Percentiles rank a stretch among this genome's conserved stretches.
Conservation (phyloP, 2,797 vertebrate species). For the Huso huso region DNA sequence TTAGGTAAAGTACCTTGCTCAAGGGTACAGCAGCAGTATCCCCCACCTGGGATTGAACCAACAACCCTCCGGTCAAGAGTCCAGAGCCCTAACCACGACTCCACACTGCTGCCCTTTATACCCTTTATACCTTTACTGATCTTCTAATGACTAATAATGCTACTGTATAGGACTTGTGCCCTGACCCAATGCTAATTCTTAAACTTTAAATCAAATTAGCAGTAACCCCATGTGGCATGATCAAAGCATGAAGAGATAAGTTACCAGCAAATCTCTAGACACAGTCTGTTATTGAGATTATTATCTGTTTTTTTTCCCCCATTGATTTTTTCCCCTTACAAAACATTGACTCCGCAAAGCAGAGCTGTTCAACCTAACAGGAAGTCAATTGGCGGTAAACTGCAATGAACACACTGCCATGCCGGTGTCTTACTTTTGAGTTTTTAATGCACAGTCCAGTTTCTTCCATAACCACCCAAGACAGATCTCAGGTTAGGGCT, state of each 20-base stretch:
- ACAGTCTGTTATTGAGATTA: constrained; percentile 2
- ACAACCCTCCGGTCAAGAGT: no score
- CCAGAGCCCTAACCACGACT: no score
- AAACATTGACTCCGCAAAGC: constrained; percentile 29
- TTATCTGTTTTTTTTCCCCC: constrained; percentile 2
- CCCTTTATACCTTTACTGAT: not conserved
- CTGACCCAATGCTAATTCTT: not conserved
- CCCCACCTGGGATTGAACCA: no score
- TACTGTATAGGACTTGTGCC: not conserved
- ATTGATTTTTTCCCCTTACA: constrained; percentile 13
- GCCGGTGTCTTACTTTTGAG: not conserved
- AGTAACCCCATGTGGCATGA: not conserved
- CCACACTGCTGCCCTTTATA: no score
- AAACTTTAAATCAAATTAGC: not conserved
- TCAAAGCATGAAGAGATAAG: constrained; percentile 6
- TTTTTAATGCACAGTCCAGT: no score
- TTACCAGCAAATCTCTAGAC: not conserved
- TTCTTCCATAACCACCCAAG: no score
- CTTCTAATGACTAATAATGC: not conserved
- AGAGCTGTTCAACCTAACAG: not conserved
- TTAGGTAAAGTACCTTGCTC: no score
- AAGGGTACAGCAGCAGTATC: no score
- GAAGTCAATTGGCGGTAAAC: constrained; percentile 48
- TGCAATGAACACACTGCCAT: not conserved
- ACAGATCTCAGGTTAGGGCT: not conserved